These are phyloP conservation scores for Aporophyla lueneburgensis DNA, from an alignment of 2,888 invertebrate genomes.

Conservation along the genomic window DNA sequence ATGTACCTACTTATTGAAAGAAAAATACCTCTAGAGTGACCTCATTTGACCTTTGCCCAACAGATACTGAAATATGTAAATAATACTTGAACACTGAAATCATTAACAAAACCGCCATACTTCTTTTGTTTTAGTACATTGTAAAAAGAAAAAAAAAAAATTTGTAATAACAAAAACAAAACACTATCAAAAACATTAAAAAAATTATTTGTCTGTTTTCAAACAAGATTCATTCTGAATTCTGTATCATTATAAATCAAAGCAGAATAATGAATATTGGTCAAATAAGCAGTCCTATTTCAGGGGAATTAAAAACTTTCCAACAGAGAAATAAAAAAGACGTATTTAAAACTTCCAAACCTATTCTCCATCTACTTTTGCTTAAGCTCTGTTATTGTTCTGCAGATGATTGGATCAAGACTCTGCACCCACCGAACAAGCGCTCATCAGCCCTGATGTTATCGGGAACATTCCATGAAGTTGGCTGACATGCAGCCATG, in stretches of 20 bases:
- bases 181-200: not conserved
- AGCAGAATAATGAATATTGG: not conserved
- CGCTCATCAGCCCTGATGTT: constrained; percentile 80
- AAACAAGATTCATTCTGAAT: not conserved
- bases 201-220: no score
- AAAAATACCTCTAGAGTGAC: constrained; percentile 30
- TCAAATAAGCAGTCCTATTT: not conserved
- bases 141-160: not conserved
- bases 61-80: not conserved
- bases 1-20: not conserved
- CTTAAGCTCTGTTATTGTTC: constrained; percentile 33
- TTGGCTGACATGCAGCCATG: constrained; percentile 90
- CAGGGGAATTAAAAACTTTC: not conserved
- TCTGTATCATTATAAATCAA: not conserved
- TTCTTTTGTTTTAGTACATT: constrained; percentile 1
- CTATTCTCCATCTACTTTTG: not conserved
- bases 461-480: constrained; percentile 75
- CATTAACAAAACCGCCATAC: not conserved
- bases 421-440: constrained; percentile 62
- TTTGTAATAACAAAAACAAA: not conserved
- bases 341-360: no score
- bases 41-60: constrained; percentile 33
- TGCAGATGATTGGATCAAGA: constrained; percentile 76
- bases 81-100: not conserved
- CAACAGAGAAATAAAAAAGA: no score